These are phyloP conservation scores for Chouioia cunea DNA, from an alignment of 2,888 invertebrate genomes.

Conservation along the genomic window DNA sequence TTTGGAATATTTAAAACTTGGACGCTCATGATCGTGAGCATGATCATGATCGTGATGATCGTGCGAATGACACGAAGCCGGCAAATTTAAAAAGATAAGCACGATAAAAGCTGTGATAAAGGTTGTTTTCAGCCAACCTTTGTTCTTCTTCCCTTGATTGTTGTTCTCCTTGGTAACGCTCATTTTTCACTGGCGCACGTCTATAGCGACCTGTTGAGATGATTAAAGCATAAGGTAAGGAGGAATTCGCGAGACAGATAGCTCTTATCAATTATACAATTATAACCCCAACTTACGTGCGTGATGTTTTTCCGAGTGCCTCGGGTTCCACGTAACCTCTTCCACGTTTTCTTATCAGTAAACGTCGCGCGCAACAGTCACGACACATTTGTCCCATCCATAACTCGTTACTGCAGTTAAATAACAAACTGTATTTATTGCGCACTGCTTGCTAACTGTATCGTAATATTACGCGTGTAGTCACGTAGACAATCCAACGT, in stretches of 20 bases:
- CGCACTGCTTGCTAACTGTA: too few relatives aligned
- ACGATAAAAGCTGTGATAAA: constrained; percentile 55
- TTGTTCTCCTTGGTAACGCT: constrained; percentile 10
- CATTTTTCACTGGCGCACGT: constrained; percentile 40
- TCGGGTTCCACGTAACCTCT: constrained; percentile 41
- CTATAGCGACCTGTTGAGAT: constrained; percentile 30
- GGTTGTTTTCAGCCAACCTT: constrained; percentile 52
- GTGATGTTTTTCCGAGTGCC: constrained; percentile 31
- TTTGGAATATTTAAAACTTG: constrained; percentile 87
- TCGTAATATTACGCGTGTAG: too few relatives aligned
- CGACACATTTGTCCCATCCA: constrained; percentile 17
- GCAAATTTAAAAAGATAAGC: constrained; percentile 63
- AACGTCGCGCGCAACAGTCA: constrained; percentile 4
- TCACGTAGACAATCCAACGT: too few relatives aligned
- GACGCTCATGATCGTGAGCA: constrained; percentile 71
- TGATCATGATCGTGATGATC: constrained; percentile 63
- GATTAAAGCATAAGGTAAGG: constrained; percentile 7
- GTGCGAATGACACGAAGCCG: constrained; percentile 59
- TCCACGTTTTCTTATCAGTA: constrained; percentile 29
- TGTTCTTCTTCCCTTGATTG: constrained; percentile 33
- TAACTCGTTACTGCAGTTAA: too few relatives aligned
- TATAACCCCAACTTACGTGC: constrained; percentile 41
- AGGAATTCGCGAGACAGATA: neutral
- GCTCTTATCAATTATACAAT: constrained; percentile 4
- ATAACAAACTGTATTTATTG: too few relatives aligned